Evolutionary conservation across 2,113 vertebrate genomes (phyloP), one percentile per base, ranked within the genome.

Genomic region (Xiphophorus maculatus): DNA sequence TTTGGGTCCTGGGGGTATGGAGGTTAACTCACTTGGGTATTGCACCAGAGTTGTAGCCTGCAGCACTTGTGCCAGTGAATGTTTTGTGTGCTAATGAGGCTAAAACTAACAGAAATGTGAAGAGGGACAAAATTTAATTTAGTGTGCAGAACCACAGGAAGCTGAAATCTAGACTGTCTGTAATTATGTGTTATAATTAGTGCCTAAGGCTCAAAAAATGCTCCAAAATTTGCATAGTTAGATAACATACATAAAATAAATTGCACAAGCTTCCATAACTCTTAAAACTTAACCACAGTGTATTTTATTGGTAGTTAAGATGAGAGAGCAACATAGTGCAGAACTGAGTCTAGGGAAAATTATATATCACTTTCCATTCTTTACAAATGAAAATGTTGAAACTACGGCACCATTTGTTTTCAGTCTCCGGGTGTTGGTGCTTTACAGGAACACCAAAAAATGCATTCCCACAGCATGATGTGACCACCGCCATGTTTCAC

Each of bases 21-120:
- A 81, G 85, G 85, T 63, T 5, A 79, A 77, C 4, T 70, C 89
- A 88, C 81, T 80, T 61, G 89, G 85, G 92, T 87, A 87, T 92
- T 92, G 87, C 90, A 88, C 77, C 87, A 89, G 74, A 71, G 76
- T 60, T 75, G 68, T 62, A 76, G 79, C 75, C 76, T 68, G 63
- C 60, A 84, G 72, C 80, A 82, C 75, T 74, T 42, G 64, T 75
- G 66, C 70, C 44, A 25, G 76, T 68, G 68, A 28, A 84, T 11
- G 58, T 72, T 73, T 76, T 76, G 88, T 85, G 1, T n/a, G 25
- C 11, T 58, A n/a, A 58, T 58, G 51, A 58, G 51, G 22, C 19
- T 25, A 58, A 58, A 58, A 58, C 51, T n/a, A 9, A 58, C 11
- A n/a, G 22, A 58, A 58, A 48, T 48, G 44, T 42, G 40, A 74